Percentiles rank a stretch among this genome's conserved stretches.
These are phyloP conservation scores for Scopus umbretta DNA, from an alignment of 2,113 vertebrate genomes.

Conservation along the genomic window DNA sequence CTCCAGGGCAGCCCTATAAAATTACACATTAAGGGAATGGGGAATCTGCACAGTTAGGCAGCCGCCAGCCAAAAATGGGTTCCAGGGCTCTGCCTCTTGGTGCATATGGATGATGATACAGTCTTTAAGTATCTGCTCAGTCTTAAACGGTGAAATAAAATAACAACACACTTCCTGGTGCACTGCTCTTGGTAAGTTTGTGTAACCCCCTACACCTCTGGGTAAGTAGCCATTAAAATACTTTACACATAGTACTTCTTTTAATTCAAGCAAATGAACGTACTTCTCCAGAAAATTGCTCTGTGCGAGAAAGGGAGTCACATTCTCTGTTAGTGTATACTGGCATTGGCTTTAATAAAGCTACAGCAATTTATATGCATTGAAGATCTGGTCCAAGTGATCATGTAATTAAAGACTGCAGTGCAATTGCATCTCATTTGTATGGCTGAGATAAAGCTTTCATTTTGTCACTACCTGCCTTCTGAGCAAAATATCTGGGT, in stretches of 20 bases:
- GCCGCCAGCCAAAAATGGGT: neutral
- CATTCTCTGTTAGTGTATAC: neutral
- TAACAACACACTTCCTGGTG: neutral
- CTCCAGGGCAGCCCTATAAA: constrained; percentile 7
- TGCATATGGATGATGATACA: neutral
- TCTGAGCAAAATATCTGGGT: neutral
- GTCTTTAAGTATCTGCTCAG: neutral
- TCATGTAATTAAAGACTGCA: constrained; percentile 21
- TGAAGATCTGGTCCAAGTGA: neutral
- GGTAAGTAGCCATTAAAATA: neutral
- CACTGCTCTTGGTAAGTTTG: neutral
- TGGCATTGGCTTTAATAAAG: neutral
- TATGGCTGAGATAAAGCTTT: neutral
- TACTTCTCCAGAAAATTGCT: neutral
- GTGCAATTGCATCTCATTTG: constrained; percentile 7
- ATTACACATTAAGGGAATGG: neutral
- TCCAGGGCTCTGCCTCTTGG: neutral
- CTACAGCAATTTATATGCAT: neutral
- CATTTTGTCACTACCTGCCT: neutral
- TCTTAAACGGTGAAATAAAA: neutral
- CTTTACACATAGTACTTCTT: neutral
- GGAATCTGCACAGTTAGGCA: neutral
- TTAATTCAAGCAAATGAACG: neutral
- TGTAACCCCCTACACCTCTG: neutral
- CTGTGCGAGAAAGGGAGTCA: neutral